phyloP scores from a whole-genome alignment of 2,113 vertebrate genomes.

The Leucosticte australis region DNA sequence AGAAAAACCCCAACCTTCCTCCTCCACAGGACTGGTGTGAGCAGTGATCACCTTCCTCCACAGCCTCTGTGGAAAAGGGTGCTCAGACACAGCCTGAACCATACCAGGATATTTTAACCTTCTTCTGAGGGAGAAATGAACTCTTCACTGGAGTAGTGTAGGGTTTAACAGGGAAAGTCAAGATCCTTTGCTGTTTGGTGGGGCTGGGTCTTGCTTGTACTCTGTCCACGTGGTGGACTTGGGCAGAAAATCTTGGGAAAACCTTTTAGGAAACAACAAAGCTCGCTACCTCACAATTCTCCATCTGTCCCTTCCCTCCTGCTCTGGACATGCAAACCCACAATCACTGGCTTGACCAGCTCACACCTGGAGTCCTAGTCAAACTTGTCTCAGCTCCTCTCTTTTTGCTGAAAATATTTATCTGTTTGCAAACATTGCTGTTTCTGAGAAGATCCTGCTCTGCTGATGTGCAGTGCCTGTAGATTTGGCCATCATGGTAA shows the following conservation, averaged over 20 bases:
- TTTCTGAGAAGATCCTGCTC: background rate
- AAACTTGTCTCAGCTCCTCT: background rate
- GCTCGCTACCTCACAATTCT: background rate
- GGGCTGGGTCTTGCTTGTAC: fast-evolving
- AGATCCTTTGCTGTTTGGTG: background rate
- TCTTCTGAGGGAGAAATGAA: background rate
- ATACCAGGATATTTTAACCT: background rate
- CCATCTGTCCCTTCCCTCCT: background rate
- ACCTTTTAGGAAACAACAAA: background rate
- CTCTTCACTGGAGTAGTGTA: background rate
- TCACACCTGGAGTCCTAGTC: fast-evolving
- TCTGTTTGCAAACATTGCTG: background rate
- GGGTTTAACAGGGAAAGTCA: background rate
- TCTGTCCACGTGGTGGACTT: background rate
- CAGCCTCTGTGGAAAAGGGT: background rate
- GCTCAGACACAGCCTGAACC: background rate
- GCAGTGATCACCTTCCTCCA: background rate
- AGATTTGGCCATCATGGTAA: background rate
- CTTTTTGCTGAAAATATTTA: background rate
- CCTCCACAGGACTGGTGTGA: background rate
- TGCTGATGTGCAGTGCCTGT: background rate
- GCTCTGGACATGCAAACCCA: background rate
- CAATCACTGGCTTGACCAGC: background rate
- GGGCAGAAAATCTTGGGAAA: background rate
- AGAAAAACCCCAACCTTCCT: background rate